These are phyloP conservation scores for Podilymbus podiceps DNA, from an alignment of 2,113 vertebrate genomes.

Conservation along the genomic window DNA sequence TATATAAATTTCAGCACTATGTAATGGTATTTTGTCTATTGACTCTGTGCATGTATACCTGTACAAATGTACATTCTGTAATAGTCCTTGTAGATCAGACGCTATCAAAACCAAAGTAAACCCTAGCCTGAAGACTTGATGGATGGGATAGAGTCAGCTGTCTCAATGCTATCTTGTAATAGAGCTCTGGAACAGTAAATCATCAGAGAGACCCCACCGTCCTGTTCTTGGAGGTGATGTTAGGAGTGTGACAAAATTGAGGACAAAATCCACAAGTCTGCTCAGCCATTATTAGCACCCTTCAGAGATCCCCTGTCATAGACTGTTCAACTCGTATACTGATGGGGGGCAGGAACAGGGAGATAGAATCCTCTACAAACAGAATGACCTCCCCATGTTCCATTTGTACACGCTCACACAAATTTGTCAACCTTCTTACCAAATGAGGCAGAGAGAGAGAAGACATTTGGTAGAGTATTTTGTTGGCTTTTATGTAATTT, in stretches of 20 bases:
- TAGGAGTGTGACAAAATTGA: neutral
- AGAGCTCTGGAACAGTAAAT: neutral
- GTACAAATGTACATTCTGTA: neutral
- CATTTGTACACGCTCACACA: neutral
- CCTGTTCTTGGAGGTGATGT: neutral
- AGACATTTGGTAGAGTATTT: neutral
- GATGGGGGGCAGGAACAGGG: neutral
- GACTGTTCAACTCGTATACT: fast-evolving
- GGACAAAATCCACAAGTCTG: neutral
- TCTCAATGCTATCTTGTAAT: fast-evolving
- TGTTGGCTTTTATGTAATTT: neutral
- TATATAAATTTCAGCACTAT: neutral
- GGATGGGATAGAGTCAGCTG: neutral
- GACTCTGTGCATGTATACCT: neutral
- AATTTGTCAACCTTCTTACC: neutral
- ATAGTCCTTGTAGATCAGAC: neutral
- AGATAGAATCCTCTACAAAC: neutral
- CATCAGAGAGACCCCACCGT: neutral
- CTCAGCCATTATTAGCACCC: neutral
- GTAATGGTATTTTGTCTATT: neutral
- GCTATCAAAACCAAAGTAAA: neutral
- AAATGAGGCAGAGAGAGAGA: neutral
- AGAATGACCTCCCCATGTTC: neutral
- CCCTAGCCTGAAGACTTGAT: neutral
- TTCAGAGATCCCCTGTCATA: neutral